Evolutionary conservation across 2,797 vertebrate species (phyloP).

Genomic region (Mastacembelus armatus): DNA sequence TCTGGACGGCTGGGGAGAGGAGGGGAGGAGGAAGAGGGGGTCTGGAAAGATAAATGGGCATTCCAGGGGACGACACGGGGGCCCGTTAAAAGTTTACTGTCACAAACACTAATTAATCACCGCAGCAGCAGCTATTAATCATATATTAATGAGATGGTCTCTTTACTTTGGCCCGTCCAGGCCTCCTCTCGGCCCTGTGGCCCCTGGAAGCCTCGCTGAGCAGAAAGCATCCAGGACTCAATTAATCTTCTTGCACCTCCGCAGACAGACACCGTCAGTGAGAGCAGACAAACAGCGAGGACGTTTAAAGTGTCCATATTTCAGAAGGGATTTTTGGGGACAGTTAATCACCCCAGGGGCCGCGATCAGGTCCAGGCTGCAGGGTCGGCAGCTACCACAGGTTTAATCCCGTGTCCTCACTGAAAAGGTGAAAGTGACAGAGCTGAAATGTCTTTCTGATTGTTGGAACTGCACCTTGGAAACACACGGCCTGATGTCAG

Average conservation of each 20-base stretch:
- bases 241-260: slow-evolving; percentile 84
- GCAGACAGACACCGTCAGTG: slow-evolving; percentile 76
- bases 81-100: slow-evolving; percentile 85
- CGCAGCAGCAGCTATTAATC: slow-evolving; percentile 87
- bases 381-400: slow-evolving; percentile 5
- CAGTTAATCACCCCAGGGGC: slow-evolving; percentile 80
- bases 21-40: slow-evolving; percentile 38
- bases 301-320: slow-evolving; percentile 83
- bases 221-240: slow-evolving; percentile 83
- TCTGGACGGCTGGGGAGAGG: slow-evolving; percentile 56
- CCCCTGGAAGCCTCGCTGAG: slow-evolving; percentile 78
- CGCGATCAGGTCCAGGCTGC: slow-evolving; percentile 20
- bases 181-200: slow-evolving; percentile 67
- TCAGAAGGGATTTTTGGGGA: slow-evolving; percentile 79
- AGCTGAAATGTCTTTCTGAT: slow-evolving; percentile 51
- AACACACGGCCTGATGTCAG: slow-evolving; percentile 16
- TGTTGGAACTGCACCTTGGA: slow-evolving; percentile 29
- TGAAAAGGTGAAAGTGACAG: slow-evolving; percentile 37
- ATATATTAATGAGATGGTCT: slow-evolving; percentile 89
- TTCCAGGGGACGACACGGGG: slow-evolving; percentile 74
- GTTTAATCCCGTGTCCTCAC: slow-evolving; percentile 24
- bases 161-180: slow-evolving; percentile 84
- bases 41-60: slow-evolving; percentile 78
- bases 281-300: slow-evolving; percentile 84
- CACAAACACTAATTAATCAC: slow-evolving; percentile 92